Evolutionary conservation across 2,888 invertebrate species (phyloP).

Genomic region (Nephrotoma flavescens): DNA sequence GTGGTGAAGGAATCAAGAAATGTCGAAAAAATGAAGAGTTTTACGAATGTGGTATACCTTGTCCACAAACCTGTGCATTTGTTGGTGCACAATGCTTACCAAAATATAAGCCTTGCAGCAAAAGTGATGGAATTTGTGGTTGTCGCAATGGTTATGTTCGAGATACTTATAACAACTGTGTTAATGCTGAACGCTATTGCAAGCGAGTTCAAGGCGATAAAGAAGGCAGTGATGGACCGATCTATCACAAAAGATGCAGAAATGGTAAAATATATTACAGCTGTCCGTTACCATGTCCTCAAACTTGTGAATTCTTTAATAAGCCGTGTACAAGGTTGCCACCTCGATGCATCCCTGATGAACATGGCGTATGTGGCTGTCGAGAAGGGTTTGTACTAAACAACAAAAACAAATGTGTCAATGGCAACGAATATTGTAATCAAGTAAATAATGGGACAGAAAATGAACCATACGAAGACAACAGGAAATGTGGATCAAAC

Average conservation of each 20-base stretch:
- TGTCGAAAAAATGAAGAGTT: too few relatives aligned
- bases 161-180: too few relatives aligned
- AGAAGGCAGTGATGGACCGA: too few relatives aligned
- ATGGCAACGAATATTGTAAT: not conserved
- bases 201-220: too few relatives aligned
- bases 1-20: too few relatives aligned
- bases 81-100: too few relatives aligned
- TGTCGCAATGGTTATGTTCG: too few relatives aligned
- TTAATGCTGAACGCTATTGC: not conserved
- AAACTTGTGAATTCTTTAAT: not conserved
- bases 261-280: not conserved
- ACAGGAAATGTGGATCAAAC: not conserved
- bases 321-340: not conserved
- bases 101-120: too few relatives aligned
- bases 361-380: not conserved
- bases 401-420: not conserved
- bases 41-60: too few relatives aligned
- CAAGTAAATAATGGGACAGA: not conserved
- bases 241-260: not conserved
- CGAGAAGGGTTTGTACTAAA: not conserved
- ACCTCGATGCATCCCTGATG: not conserved
- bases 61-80: too few relatives aligned
- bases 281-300: not conserved
- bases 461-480: not conserved
- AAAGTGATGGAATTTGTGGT: too few relatives aligned